Conservation (phyloP, 2,797 vertebrate species). For the Muraenolepis orangiensis region DNA sequence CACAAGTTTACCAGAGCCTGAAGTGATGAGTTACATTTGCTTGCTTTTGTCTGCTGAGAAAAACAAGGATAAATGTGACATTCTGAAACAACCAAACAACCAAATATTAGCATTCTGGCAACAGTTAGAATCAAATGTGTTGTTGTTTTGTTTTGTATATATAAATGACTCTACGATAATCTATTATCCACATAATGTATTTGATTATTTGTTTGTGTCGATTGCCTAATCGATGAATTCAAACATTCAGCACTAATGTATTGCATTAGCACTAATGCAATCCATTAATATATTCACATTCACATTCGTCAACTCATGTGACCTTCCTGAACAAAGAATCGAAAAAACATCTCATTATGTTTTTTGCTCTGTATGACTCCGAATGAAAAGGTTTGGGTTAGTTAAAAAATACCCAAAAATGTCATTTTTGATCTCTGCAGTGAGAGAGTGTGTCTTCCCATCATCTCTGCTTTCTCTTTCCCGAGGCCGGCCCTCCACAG, state of each 20-base stretch:
- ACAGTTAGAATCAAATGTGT: background rate
- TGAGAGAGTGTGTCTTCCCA: background rate
- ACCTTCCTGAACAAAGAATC: background rate
- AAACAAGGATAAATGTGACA: background rate
- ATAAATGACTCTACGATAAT: background rate
- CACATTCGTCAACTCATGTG: background rate
- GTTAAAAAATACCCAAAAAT: background rate
- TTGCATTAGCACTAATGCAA: background rate
- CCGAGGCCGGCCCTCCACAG: conserved; percentile 26
- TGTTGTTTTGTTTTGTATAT: background rate
- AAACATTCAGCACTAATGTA: background rate
- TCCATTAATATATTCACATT: background rate
- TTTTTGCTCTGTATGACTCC: background rate
- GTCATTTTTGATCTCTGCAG: background rate
- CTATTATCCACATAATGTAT: background rate
- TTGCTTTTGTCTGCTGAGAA: background rate
- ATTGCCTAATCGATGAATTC: background rate
- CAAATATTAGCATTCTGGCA: background rate
- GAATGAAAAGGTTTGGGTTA: background rate
- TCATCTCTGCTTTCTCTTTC: background rate
- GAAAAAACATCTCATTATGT: too few species aligned
- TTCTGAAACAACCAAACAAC: background rate
- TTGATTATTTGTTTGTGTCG: background rate
- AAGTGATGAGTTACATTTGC: background rate
- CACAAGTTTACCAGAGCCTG: background rate